Conservation (phyloP, 2,797 vertebrate species). For the Discoglossus pictus region DNA sequence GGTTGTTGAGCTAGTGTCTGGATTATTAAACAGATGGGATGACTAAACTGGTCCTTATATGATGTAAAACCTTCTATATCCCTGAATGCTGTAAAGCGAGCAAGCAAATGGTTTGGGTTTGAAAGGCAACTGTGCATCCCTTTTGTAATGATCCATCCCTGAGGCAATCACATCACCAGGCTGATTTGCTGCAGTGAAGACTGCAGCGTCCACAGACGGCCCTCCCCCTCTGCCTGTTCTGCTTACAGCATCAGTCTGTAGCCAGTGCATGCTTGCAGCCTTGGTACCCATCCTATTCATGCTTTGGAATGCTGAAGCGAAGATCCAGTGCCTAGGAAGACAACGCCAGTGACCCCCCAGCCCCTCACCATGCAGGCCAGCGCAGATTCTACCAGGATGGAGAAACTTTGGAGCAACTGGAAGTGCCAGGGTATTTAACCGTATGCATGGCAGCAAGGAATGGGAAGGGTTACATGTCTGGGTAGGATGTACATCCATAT, state of each 20-base stretch:
- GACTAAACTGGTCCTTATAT: neutral
- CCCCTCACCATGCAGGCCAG: slow-evolving; percentile 89
- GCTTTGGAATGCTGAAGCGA: slow-evolving; percentile 78
- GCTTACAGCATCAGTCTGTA: slow-evolving; percentile 80
- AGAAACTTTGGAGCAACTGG: slow-evolving; percentile 94
- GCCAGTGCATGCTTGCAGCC: slow-evolving; percentile 72
- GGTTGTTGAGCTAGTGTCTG: slow-evolving; percentile 21
- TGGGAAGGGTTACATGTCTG: slow-evolving; percentile 55
- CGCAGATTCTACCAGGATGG: slow-evolving; percentile 91
- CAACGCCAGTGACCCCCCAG: slow-evolving; percentile 47
- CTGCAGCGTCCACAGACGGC: slow-evolving; percentile 79
- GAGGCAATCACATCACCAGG: slow-evolving; percentile 69
- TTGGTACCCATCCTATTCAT: slow-evolving; percentile 75
- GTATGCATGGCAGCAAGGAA: slow-evolving; percentile 66
- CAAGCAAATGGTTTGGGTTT: slow-evolving; percentile 61
- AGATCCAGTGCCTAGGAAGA: slow-evolving; percentile 60
- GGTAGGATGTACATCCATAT: slow-evolving; percentile 62
- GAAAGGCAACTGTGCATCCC: slow-evolving; percentile 63
- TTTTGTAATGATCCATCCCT: slow-evolving; percentile 65
- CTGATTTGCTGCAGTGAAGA: slow-evolving; percentile 85
- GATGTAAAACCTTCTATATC: slow-evolving; percentile 12
- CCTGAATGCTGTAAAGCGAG: slow-evolving; percentile 34
- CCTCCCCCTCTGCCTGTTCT: slow-evolving; percentile 65
- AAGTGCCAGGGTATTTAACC: slow-evolving; percentile 92
- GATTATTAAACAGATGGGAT: neutral